These are phyloP conservation scores for Neomonachus schauinslandi DNA, from an alignment of 2,113 vertebrate genomes.

Conservation along the genomic window DNA sequence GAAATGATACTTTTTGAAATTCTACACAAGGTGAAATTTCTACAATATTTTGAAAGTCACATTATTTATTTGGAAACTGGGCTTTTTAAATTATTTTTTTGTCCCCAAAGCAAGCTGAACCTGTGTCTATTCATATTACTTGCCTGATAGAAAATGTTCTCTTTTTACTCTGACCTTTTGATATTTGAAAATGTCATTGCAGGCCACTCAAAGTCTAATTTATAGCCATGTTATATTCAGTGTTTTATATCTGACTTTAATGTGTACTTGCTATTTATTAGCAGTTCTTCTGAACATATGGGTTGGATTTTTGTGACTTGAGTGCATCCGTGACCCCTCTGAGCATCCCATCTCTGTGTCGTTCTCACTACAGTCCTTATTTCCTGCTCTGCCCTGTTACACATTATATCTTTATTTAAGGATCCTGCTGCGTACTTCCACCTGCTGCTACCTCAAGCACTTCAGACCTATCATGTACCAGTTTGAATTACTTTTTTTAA, in stretches of 20 bases:
- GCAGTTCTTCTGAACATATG: background rate
- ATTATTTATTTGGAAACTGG: background rate
- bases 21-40: background rate
- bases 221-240: background rate
- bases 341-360: background rate
- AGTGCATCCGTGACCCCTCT: no score
- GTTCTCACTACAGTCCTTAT: background rate
- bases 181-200: background rate
- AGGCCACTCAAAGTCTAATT: background rate
- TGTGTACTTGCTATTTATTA: background rate
- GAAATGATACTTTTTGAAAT: constrained; percentile 17
- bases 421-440: background rate
- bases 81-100: background rate
- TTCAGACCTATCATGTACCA: background rate
- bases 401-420: background rate
- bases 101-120: background rate
- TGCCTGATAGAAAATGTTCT: background rate
- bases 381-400: background rate
- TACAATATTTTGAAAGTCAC: background rate
- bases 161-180: background rate
- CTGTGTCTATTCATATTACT: background rate
- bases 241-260: background rate
- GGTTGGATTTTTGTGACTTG: background rate
- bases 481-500: background rate
- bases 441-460: background rate